Base-by-base conservation (phyloP, 1,140 invertebrate genomes). In the Rhizoglyphus robini region DNA sequence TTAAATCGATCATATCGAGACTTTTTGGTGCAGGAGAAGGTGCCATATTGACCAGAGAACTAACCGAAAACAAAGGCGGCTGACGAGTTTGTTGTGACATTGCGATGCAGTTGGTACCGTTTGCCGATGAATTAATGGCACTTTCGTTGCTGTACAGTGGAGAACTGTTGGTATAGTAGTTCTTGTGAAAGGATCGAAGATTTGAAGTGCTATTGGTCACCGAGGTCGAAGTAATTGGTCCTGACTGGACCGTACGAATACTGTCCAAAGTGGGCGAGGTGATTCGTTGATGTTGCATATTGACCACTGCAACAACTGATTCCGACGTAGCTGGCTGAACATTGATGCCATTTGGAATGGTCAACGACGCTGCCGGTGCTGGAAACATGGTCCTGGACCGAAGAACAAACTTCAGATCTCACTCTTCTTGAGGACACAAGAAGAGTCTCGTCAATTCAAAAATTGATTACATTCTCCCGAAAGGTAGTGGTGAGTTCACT, bases 31-130 rank as follows among this genome's bases (percentile, higher is more conserved):
- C 4, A n/a, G 57, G 25, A 8, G 51, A 54, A 8, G 13, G 15
- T 23, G 57, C n/a, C 58, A 60, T 60, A 27, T 32, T 60, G 32
- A 60, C 27, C 58, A 60, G n/a, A 27, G 58, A 32, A 46, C 58
- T 60, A n/a, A 60, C 27, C 3, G 58, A 32, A 32, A 58, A 58
- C n/a, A 23, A 27, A n/a, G 54, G 15, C 15, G 31, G n/a, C 15
- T 5, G 20, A 31, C 8, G 29, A 11, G 51, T 15, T 54, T 54
- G 51, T 54, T 54, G 30, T 32, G 3, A 34, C 8, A 32, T 20
- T 60, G 30, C 31, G 30, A 60, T 20, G 25, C 11, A 3, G 36
- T 30, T 27, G 36, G 1, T 13, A 60, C 30, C 30, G 15, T 29
- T 46, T 34, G n/a, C 58, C 27, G 13, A 20, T 27, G 2, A 38